These are phyloP conservation scores for Ophonus ardosiacus DNA, from an alignment of 2,888 invertebrate genomes.

Conservation along the genomic window DNA sequence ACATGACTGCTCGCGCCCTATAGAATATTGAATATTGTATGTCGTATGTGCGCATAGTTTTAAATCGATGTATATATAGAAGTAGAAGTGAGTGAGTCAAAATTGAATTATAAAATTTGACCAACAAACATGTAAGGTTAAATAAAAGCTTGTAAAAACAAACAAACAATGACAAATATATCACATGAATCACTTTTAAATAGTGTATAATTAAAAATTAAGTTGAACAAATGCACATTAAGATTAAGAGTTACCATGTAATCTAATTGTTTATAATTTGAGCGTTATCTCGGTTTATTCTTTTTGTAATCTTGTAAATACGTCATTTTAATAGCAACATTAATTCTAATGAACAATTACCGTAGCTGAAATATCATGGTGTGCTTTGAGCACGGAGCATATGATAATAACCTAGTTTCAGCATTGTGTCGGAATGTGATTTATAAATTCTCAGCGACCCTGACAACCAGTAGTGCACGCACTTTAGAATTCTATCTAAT, in stretches of 20 bases:
- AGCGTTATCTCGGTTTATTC: neutral
- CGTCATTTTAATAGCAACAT: conserved; percentile 10
- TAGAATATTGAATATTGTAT: too few relatives aligned
- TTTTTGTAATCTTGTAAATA: conserved; percentile 3
- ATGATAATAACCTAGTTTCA: conserved; percentile 41
- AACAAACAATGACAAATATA: neutral
- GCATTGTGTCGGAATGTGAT: conserved; percentile 38
- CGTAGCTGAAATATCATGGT: conserved; percentile 13
- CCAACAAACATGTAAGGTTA: neutral
- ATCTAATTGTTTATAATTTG: conserved; percentile 9
- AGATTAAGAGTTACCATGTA: conserved; percentile 9
- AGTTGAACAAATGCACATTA: neutral
- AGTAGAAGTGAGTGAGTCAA: too few relatives aligned
- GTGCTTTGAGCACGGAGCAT: neutral
- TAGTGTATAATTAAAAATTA: neutral
- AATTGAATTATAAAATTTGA: too few relatives aligned
- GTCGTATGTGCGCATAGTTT: too few relatives aligned
- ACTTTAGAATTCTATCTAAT: too few relatives aligned
- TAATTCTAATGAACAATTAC: conserved; percentile 35
- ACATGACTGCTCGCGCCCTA: too few relatives aligned
- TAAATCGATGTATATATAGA: too few relatives aligned
- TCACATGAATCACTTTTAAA: neutral
- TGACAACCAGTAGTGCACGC: too few relatives aligned
- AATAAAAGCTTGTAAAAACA: neutral
- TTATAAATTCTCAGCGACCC: conserved; percentile 27